Evolutionary conservation across 2,797 vertebrate species (phyloP), one percentile per base, ranked within the genome.

Genomic region (Takifugu rubripes): DNA sequence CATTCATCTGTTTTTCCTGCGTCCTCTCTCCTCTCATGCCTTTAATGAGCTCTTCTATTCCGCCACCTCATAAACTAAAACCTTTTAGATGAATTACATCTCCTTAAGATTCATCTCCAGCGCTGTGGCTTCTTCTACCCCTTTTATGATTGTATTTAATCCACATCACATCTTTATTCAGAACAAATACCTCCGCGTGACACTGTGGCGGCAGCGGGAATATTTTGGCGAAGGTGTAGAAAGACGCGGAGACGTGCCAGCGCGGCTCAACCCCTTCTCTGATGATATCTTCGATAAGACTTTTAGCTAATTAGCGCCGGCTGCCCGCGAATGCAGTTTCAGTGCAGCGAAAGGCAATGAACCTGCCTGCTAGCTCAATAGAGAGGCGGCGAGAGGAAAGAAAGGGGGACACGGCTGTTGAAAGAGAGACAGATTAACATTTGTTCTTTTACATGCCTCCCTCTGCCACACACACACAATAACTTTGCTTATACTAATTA

Each of bases 401-500:
- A 9, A 78, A 85, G 68, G 64, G 80, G 79, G 77, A 84, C 67
- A 66, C 53, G 66, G 63, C 70, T 87, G 86, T 90, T 89, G 88
- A 91, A 90, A 86, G 87, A 89, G 81, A 87, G 84, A 88, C 86
- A 88, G 87, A 92, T 91, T 89, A 92, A 91, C 90, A 91, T 90
- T 91, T 93, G 89, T 90, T 92, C 91, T 86, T 87, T 91, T 90
- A 90, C 88, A 89, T 87, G 88, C 85, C 83, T 88, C 85, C 87
- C 84, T 90, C 85, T 86, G 81, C 83, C 89, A 88, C 82, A 87
- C 88, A 87, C 88, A 90, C 89, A 92, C 90, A 89, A 89, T 89
- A 92, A 92, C 89, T 91, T 91, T 92, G 90, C 92, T 93, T 94
- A 92, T 94, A 93, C 93, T 95, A 96, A 96, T 95, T 96, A 96